phyloP scores from a whole-genome alignment of 2,113 vertebrate species.

The Lycocorax pyrrhopterus region DNA sequence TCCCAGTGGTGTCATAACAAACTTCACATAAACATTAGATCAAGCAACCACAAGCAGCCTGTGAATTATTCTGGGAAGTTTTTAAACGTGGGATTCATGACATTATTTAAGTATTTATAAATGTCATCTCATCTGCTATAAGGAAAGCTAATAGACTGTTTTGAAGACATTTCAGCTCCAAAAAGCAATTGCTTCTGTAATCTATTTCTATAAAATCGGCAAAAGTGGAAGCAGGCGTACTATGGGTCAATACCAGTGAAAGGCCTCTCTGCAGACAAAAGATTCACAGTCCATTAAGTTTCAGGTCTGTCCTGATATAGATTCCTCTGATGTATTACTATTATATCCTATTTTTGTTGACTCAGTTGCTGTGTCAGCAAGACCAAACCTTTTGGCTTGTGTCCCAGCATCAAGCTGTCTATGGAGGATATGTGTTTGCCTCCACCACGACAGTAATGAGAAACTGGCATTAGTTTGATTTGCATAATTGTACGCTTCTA shows the following conservation, averaged over 20 bases:
- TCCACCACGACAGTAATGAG: conserved; percentile 92
- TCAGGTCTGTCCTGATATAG: conserved; percentile 76
- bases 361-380: conserved; percentile 93
- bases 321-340: conserved; percentile 84
- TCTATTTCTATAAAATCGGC: conserved; percentile 65
- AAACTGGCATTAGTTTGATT: conserved; percentile 93
- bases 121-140: conserved; percentile 68
- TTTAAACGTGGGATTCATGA: conserved; percentile 53
- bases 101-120: conserved; percentile 78
- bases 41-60: conserved; percentile 44
- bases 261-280: conserved; percentile 65
- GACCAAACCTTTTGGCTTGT: conserved; percentile 83
- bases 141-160: conserved; percentile 71
- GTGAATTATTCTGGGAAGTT: conserved; percentile 65
- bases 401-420: conserved; percentile 88
- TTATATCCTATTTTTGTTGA: conserved; percentile 88
- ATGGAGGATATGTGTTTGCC: conserved; percentile 85
- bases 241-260: conserved; percentile 76
- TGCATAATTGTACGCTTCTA: conserved; percentile 92
- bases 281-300: conserved; percentile 81
- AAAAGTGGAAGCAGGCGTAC: conserved; percentile 56
- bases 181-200: conserved; percentile 67
- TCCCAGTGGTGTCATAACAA: conserved; percentile 17
- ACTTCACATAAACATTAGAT: conserved; percentile 53
- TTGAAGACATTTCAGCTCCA: conserved; percentile 65